A percentile compares a stretch with the other conserved stretches of the same genome.
These are phyloP conservation scores for Pipistrellus pygmaeus DNA, from an alignment of 2,797 vertebrate species.

Conservation along the genomic window DNA sequence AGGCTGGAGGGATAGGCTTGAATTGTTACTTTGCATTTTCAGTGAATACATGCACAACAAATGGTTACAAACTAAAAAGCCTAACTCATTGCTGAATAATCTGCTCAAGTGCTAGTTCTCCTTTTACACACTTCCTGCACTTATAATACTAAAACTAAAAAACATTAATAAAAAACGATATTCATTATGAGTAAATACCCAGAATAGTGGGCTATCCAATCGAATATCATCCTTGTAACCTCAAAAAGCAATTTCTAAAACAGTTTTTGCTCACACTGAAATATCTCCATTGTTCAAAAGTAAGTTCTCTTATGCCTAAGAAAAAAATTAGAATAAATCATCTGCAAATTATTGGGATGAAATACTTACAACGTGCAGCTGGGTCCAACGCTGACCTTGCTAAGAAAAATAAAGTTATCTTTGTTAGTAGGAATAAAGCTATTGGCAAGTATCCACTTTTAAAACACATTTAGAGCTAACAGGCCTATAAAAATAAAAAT, in stretches of 20 bases:
- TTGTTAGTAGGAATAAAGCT: conserved; percentile 67
- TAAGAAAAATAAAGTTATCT: conserved; percentile 76
- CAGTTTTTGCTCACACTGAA: background rate
- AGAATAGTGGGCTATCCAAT: background rate
- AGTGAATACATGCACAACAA: background rate
- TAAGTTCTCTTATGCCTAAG: background rate
- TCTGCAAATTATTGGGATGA: conserved; percentile 25
- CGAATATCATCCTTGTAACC: background rate
- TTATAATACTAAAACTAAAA: background rate
- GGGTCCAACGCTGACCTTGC: conserved; percentile 88
- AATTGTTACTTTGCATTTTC: background rate
- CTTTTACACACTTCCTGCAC: background rate
- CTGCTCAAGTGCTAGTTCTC: background rate
- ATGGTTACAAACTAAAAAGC: background rate
- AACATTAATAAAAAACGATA: background rate
- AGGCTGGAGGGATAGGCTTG: background rate
- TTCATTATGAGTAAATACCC: background rate
- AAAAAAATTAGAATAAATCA: background rate
- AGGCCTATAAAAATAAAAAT: conserved; percentile 42
- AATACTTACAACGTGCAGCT: conserved; percentile 91
- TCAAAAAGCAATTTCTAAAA: background rate
- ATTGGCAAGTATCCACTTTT: background rate
- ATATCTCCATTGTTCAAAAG: background rate
- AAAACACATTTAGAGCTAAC: conserved; percentile 29
- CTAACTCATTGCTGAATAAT: background rate